These are phyloP conservation scores for Psammodynastes pulverulentus DNA, from an alignment of 2,113 vertebrate species.

Conservation along the genomic window DNA sequence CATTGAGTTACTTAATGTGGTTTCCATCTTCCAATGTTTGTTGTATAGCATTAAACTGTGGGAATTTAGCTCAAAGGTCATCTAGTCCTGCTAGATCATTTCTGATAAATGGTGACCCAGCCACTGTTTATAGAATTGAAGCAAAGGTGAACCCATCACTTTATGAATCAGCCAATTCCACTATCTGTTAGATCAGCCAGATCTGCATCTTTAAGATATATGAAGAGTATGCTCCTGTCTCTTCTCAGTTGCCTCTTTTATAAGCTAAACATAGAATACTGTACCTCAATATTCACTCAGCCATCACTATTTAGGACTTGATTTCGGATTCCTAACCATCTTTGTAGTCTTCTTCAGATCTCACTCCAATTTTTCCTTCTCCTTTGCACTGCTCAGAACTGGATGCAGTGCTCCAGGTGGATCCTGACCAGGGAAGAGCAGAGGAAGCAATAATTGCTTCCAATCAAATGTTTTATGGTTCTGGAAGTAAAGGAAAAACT, in stretches of 20 bases:
- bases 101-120: not conserved
- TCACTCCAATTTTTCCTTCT: not conserved
- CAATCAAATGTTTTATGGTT: not conserved
- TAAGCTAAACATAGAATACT: not conserved
- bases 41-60: not conserved
- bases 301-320: not conserved
- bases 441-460: not conserved
- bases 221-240: not conserved
- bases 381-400: not conserved
- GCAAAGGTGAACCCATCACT: not conserved
- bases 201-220: not conserved
- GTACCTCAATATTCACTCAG: not conserved
- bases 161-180: not conserved
- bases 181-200: not conserved
- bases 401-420: not conserved
- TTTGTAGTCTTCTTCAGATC: not conserved
- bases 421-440: not conserved
- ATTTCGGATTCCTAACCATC: not conserved
- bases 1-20: not conserved
- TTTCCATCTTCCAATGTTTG: not conserved
- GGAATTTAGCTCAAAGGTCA: not conserved
- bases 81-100: not conserved
- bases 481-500: not conserved
- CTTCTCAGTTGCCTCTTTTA: not conserved
- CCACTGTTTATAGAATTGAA: not conserved